Evolutionary conservation across 2,888 invertebrate genomes (phyloP).

Genomic region (Pilophorus perplexus): DNA sequence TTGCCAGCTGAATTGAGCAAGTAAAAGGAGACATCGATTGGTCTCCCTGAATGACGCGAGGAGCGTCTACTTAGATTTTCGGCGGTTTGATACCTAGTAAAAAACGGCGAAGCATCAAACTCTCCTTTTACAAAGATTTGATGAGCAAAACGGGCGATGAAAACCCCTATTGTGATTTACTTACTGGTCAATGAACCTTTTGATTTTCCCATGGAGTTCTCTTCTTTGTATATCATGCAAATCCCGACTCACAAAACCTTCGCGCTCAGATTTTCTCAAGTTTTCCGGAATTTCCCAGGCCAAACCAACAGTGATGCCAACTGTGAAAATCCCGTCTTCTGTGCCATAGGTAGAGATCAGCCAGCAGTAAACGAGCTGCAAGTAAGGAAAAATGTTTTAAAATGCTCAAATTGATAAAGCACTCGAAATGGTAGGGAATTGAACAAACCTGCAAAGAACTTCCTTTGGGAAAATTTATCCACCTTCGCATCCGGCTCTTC

Average conservation of each 20-base stretch:
- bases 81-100: too few relatives aligned
- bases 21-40: too few relatives aligned
- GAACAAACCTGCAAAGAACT: constrained; percentile 30
- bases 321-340: constrained; percentile 46
- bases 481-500: constrained; percentile 4
- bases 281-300: constrained; percentile 48
- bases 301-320: constrained; percentile 47
- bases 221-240: constrained; percentile 44
- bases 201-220: constrained; percentile 36
- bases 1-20: too few relatives aligned
- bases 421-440: not conserved
- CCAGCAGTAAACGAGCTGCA: constrained; percentile 48
- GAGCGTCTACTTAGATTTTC: too few relatives aligned
- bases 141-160: too few relatives aligned
- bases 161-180: too few relatives aligned
- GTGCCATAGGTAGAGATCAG: constrained; percentile 46
- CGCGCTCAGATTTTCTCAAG: constrained; percentile 29
- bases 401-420: not conserved
- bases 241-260: not conserved
- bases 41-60: too few relatives aligned
- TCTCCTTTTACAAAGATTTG: too few relatives aligned
- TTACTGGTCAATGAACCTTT: constrained; percentile 30
- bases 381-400: not conserved
- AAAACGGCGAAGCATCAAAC: too few relatives aligned
- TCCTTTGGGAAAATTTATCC: constrained; percentile 35